phyloP scores from a whole-genome alignment of 2,888 invertebrate genomes.

The Nebria brevicollis region DNA sequence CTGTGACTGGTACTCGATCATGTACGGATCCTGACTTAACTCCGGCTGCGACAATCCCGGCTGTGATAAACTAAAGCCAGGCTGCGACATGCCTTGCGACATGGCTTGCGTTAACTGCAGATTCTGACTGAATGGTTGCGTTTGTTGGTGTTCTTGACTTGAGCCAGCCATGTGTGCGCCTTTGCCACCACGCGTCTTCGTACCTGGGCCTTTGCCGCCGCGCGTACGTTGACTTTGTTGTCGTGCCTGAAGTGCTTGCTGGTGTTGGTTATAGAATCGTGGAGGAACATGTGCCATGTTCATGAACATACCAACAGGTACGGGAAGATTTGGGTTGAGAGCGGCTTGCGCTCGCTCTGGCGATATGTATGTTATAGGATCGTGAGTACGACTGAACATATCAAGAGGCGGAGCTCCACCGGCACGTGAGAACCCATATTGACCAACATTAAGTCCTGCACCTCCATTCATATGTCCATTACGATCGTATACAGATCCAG shows the following conservation, averaged over 20 bases:
- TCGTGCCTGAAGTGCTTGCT: constrained; percentile 70
- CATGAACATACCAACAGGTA: constrained; percentile 94
- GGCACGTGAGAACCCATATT: constrained; percentile 52
- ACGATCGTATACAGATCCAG: constrained; percentile 92
- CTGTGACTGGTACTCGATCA: constrained; percentile 90
- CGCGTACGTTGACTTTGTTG: constrained; percentile 57
- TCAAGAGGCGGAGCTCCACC: constrained; percentile 64
- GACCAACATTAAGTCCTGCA: constrained; percentile 52
- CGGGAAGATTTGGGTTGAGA: constrained; percentile 81
- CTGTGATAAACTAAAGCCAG: constrained; percentile 74
- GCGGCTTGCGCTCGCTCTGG: constrained; percentile 81
- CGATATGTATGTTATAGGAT: constrained; percentile 93
- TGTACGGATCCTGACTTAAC: constrained; percentile 82
- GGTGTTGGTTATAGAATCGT: constrained; percentile 79
- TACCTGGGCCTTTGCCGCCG: constrained; percentile 36
- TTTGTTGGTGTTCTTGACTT: constrained; percentile 50
- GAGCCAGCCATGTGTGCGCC: constrained; percentile 50
- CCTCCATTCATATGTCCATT: constrained; percentile 60
- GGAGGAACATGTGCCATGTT: constrained; percentile 85
- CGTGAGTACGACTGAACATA: constrained; percentile 78
- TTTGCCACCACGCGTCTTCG: constrained; percentile 14
- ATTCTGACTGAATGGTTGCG: constrained; percentile 71
- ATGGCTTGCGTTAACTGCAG: constrained; percentile 80
- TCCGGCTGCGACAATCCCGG: constrained; percentile 78
- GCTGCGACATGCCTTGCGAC: constrained; percentile 78